These are phyloP conservation scores for Passer domesticus DNA, from an alignment of 2,113 vertebrate species.

Conservation along the genomic window DNA sequence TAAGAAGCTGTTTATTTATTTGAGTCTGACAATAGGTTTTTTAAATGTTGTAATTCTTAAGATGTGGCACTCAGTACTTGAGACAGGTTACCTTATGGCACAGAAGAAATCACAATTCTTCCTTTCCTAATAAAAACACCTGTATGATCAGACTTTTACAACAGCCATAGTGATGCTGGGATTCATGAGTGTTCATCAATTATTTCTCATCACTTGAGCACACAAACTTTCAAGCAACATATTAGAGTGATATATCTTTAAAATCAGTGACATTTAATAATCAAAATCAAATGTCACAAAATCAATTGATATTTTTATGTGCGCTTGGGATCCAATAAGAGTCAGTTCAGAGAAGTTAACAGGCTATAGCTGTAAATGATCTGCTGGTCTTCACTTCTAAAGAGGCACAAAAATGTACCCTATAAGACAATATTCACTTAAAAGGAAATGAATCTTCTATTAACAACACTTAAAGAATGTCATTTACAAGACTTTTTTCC, in stretches of 20 bases:
- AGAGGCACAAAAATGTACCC: neutral
- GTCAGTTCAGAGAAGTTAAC: neutral
- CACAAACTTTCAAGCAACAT: neutral
- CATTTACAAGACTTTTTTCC: neutral
- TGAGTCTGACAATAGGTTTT: neutral
- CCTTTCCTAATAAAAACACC: neutral
- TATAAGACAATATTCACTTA: constrained; percentile 14
- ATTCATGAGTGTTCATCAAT: neutral
- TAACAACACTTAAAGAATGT: constrained; percentile 27
- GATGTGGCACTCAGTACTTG: neutral
- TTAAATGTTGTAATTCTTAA: neutral
- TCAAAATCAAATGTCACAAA: neutral
- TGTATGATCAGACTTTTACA: neutral
- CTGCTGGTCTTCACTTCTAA: constrained; percentile 21
- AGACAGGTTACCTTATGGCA: neutral
- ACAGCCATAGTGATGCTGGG: neutral
- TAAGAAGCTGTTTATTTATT: neutral
- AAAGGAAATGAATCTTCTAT: neutral
- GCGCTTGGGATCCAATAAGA: neutral
- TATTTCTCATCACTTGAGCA: neutral
- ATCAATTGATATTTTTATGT: neutral
- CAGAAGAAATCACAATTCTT: neutral
- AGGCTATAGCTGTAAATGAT: neutral
- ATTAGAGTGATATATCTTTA: neutral
- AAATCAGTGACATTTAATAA: neutral